These are phyloP conservation scores for Sweltsa coloradensis DNA, from an alignment of 1,140 invertebrate species.

Conservation along the genomic window DNA sequence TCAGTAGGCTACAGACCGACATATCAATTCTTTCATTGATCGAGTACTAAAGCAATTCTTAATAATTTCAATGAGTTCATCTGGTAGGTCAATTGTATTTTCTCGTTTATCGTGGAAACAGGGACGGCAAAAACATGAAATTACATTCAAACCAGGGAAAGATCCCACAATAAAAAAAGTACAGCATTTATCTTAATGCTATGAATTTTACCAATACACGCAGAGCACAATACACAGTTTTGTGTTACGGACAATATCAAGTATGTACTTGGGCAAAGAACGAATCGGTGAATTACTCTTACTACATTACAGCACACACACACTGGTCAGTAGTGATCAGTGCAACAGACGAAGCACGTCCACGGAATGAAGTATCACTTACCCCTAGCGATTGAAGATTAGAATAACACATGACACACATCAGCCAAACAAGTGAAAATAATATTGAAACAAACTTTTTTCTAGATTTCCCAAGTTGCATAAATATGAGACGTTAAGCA, in stretches of 20 bases:
- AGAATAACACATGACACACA: no score
- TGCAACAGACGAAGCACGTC: no score
- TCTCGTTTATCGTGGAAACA: slow-evolving; percentile 1
- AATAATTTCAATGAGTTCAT: no score
- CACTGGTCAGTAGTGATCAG: no score
- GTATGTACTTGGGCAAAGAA: background rate
- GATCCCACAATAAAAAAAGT: background rate
- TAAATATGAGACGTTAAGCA: no score
- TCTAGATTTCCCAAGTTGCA: no score
- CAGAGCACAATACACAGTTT: background rate
- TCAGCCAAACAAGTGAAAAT: no score
- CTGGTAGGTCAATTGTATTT: no score
- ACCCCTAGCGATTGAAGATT: no score
- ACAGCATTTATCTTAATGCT: background rate
- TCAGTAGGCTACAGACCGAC: background rate
- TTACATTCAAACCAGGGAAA: background rate
- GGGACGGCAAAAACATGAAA: slow-evolving; percentile 10
- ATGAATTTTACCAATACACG: background rate
- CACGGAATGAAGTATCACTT: no score
- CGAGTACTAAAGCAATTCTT: no score
- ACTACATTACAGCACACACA: background rate
- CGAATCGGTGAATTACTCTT: background rate
- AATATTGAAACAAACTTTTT: no score
- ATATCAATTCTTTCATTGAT: background rate
- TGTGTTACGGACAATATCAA: background rate